Percentiles rank a stretch among this genome's conserved stretches.
These are phyloP conservation scores for Symphodus melops DNA, from an alignment of 2,113 vertebrate genomes.

Conservation along the genomic window DNA sequence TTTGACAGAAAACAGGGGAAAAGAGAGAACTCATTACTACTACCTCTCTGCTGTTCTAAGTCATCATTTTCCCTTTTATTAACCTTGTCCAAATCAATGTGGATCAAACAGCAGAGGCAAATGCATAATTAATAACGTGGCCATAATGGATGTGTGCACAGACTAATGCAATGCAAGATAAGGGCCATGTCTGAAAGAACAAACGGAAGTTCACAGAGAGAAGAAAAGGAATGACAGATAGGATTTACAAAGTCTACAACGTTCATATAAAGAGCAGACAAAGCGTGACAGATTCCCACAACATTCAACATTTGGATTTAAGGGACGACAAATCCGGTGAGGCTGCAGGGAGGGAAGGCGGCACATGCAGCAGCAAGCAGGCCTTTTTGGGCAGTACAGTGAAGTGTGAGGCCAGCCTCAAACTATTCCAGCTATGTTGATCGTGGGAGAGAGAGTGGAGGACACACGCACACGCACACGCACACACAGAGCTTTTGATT, in stretches of 20 bases:
- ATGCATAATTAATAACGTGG: slow-evolving; percentile 15
- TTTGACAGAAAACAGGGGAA: not conserved
- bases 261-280: not conserved
- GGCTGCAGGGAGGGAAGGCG: slow-evolving; percentile 13
- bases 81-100: slow-evolving; percentile 31
- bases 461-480: not conserved
- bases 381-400: slow-evolving; percentile 71
- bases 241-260: not conserved
- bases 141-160: slow-evolving; percentile 1
- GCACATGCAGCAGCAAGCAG: slow-evolving; percentile 33
- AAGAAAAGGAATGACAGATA: not conserved
- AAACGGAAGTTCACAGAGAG: slow-evolving; percentile 70
- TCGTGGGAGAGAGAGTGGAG: slow-evolving; percentile 53
- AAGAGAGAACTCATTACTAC: not conserved
- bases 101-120: slow-evolving; percentile 9
- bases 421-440: slow-evolving; percentile 75
- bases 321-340: not conserved
- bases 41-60: not conserved
- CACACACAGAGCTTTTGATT: slow-evolving; percentile 33
- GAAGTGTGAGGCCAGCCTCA: slow-evolving; percentile 64
- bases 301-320: slow-evolving; percentile 11
- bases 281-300: slow-evolving; percentile 11
- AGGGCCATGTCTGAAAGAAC: slow-evolving; percentile 41
- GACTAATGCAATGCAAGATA: slow-evolving; percentile 1
- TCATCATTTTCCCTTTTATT: slow-evolving; percentile 5